Base-by-base conservation (phyloP, 64 coral and sea anemone genomes). In the Platygyra sinensis region DNA sequence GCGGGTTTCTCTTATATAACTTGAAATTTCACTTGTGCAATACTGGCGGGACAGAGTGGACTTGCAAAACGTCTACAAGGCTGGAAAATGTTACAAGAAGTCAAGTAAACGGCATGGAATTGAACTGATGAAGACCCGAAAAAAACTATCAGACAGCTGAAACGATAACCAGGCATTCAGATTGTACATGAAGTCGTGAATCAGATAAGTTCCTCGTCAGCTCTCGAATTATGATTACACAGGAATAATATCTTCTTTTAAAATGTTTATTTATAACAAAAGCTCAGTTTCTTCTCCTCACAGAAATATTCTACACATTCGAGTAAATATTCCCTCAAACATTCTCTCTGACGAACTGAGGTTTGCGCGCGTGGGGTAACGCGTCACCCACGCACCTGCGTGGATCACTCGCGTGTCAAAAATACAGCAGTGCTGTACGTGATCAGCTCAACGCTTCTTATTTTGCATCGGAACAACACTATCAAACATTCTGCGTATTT, bases 201-300 rank as follows among this genome's bases (percentile, higher is more conserved):
- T 57, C 54, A 46, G 54, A 57, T 57, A 16, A 16, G 11, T 57
- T 16, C 15, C 9, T 57, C 54, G 54, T 57, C 54, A 57, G 54
- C 54, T 57, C 54, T 31, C 18, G 31, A 36, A 16, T 74, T 74
- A 18, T n/a, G 22, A 77, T 24, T 51, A 20, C 74, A 7, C 74
- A 50, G 33, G 74, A 77, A 77, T 77, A 77, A 77, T 77, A 71
- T 85, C 80, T 83, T 36, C 12, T 27, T 64, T 24, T 22, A 65
- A 30, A 83, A 42, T 83, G 78, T 80, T 60, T 77, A 77, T 77
- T 77, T 80, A 80, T 80, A 80, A 32, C 78, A 60, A 80, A 80
- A 61, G 78, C 78, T 80, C 52, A n/a, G 32, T 80, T 80, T 80
- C 78, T 62, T 80, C 78, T 62, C 55, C 78, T 62, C 30, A 54